These are phyloP conservation scores for Drosophila pruinosa DNA, from an alignment of 1,140 invertebrate genomes.

Conservation along the genomic window DNA sequence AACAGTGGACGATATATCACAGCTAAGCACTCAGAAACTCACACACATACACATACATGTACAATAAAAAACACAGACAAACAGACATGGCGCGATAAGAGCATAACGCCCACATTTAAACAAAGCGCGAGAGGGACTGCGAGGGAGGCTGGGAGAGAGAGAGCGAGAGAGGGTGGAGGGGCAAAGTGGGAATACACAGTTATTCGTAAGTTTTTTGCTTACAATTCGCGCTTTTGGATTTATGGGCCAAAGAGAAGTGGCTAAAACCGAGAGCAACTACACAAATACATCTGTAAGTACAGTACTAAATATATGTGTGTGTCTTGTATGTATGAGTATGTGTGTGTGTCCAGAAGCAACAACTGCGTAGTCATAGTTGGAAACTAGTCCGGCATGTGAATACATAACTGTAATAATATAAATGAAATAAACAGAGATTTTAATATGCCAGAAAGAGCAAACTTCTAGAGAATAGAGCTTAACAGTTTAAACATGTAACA, in stretches of 20 bases:
- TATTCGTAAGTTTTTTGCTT: slow-evolving; percentile 34
- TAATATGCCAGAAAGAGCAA: background rate
- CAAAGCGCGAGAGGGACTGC: background rate
- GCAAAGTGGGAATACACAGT: slow-evolving; percentile 1
- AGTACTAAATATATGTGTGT: background rate
- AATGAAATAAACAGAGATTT: background rate
- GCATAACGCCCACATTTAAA: slow-evolving; percentile 25
- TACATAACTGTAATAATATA: background rate
- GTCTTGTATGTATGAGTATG: background rate
- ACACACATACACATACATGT: slow-evolving; percentile 9
- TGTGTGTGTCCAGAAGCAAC: background rate
- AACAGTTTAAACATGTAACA: no score
- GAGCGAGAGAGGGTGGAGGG: background rate
- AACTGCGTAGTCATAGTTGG: background rate
- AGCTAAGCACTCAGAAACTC: slow-evolving; percentile 69
- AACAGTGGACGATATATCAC: slow-evolving; percentile 70
- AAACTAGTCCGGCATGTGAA: background rate
- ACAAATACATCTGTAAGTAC: slow-evolving; percentile 5
- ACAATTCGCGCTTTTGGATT: slow-evolving; percentile 35
- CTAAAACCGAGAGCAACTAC: slow-evolving; percentile 5
- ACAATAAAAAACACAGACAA: background rate
- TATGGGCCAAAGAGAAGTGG: slow-evolving; percentile 22
- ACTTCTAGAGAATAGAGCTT: background rate
- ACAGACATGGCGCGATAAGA: slow-evolving; percentile 21
- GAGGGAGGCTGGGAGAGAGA: background rate